phyloP scores from a whole-genome alignment of 2,888 invertebrate species.

The Dicroscelio sp. region DNA sequence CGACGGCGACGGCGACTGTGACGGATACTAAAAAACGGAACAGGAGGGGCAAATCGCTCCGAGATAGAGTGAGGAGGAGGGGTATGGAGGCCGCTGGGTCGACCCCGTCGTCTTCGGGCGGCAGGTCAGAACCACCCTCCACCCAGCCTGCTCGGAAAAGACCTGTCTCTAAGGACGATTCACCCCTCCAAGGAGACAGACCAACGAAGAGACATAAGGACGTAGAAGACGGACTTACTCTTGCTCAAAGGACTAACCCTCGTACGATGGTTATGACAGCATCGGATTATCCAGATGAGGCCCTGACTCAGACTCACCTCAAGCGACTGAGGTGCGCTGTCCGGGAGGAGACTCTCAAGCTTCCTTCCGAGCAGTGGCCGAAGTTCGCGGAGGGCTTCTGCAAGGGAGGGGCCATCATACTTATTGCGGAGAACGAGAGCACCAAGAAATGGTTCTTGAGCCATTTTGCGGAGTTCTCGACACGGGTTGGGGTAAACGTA shows the following conservation, averaged over 20 bases:
- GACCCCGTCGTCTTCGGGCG: no score
- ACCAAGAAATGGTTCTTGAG: conserved; percentile 1
- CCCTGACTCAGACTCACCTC: neutral
- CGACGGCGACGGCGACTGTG: no score
- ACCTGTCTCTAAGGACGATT: no score
- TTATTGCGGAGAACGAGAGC: neutral
- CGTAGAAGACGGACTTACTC: neutral
- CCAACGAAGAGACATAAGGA: neutral
- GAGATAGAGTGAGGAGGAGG: no score
- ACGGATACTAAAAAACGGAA: no score
- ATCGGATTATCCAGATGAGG: neutral
- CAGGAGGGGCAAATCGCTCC: no score
- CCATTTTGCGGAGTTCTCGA: neutral
- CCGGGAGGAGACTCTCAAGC: neutral
- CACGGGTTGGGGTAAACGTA: neutral
- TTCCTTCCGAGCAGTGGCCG: neutral
- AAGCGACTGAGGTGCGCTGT: neutral
- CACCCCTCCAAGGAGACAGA: no score
- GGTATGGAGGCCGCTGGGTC: no score
- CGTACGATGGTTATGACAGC: neutral
- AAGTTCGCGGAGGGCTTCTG: neutral
- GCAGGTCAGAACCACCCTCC: no score
- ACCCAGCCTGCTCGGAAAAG: no score
- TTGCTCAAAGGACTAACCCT: conserved; percentile 18
- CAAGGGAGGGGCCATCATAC: neutral